A percentile compares a stretch with the other conserved stretches of the same genome.
phyloP scores from a whole-genome alignment of 2,888 invertebrate species.

The Hypolimnas misippus region DNA sequence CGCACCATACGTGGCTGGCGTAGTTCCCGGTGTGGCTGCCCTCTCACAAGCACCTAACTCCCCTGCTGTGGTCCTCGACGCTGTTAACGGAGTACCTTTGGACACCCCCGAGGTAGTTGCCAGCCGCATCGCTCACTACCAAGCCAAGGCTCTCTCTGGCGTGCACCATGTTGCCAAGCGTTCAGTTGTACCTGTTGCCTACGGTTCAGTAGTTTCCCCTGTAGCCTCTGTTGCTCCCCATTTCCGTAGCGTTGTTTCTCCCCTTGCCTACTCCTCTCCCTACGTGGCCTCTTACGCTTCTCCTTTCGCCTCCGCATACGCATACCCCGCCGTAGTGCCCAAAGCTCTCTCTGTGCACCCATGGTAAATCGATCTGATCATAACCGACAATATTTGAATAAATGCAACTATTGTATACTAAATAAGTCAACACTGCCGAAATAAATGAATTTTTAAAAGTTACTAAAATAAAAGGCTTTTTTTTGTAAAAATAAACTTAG shows the following conservation, averaged over 20 bases:
- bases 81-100: slow-evolving; percentile 75
- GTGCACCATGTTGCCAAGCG: slow-evolving; percentile 72
- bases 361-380: slow-evolving; percentile 51
- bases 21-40: slow-evolving; percentile 44
- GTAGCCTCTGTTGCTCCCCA: slow-evolving; percentile 59
- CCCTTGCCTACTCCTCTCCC: slow-evolving; percentile 53
- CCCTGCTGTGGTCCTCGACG: slow-evolving; percentile 73
- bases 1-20: slow-evolving; percentile 47
- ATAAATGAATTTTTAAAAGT: slow-evolving; percentile 47
- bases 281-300: slow-evolving; percentile 42
- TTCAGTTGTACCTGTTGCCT: slow-evolving; percentile 54
- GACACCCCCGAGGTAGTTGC: slow-evolving; percentile 80
- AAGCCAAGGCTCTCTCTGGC: slow-evolving; percentile 72
- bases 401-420: slow-evolving; percentile 19
- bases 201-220: slow-evolving; percentile 54
- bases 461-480: slow-evolving; percentile 10
- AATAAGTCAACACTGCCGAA: slow-evolving; percentile 54
- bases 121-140: slow-evolving; percentile 74
- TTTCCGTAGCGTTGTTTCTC: slow-evolving; percentile 39
- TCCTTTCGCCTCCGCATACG: slow-evolving; percentile 23
- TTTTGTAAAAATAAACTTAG: not conserved
- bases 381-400: slow-evolving; percentile 24
- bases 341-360: slow-evolving; percentile 67
- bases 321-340: slow-evolving; percentile 56
- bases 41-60: slow-evolving; percentile 68